phyloP scores from a whole-genome alignment of 1,140 invertebrate species.

The Macrotrachela quadricornifera region DNA sequence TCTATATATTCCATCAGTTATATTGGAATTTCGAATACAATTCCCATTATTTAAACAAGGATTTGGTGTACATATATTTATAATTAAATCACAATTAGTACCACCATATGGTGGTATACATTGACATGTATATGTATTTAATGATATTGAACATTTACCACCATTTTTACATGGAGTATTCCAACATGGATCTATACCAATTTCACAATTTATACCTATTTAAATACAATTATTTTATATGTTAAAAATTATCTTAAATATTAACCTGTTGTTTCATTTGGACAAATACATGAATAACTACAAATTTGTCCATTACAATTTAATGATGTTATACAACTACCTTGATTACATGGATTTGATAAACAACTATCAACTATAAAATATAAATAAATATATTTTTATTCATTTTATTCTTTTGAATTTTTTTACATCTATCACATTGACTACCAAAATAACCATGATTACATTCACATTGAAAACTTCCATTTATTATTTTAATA shows the following conservation, averaged over 20 bases:
- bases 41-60: neutral
- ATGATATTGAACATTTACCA: constrained; percentile 11
- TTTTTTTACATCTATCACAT: neutral
- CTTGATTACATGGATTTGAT: neutral
- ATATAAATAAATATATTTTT: neutral
- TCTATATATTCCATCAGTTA: constrained; percentile 9
- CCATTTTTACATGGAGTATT: constrained; percentile 16
- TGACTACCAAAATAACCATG: constrained; percentile 1
- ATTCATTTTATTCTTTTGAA: neutral
- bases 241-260: no score
- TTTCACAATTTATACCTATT: constrained; percentile 2
- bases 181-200: constrained; percentile 19
- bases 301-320: no score
- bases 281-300: constrained; percentile 35
- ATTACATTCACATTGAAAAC: constrained; percentile 2
- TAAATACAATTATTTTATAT: no score
- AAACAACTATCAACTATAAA: neutral
- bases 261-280: constrained; percentile 36
- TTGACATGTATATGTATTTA: constrained; percentile 9
- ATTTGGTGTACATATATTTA: constrained; percentile 2
- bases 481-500: neutral
- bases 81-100: constrained; percentile 4
- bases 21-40: constrained; percentile 4
- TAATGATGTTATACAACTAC: neutral
- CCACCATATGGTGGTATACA: constrained; percentile 15